Evolutionary conservation across 1,140 invertebrate species (phyloP).

Genomic region (Drosophila pectinifera): DNA sequence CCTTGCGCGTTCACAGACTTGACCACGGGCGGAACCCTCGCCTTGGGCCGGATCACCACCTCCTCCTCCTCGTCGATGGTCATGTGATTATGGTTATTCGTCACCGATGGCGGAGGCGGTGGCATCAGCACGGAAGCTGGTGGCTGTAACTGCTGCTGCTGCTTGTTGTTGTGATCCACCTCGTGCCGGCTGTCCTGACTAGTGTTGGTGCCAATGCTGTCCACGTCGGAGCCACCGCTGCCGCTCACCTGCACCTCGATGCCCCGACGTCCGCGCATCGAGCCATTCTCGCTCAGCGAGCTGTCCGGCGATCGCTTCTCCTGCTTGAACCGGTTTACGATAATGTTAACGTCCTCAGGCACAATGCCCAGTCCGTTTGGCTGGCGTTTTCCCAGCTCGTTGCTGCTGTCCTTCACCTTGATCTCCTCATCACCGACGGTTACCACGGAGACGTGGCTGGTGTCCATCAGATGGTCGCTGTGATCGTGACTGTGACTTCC

Average conservation of each 20-base stretch:
- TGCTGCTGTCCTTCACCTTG: constrained; percentile 89
- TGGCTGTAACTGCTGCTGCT: constrained; percentile 58
- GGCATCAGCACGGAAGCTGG: constrained; percentile 76
- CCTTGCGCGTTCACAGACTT: constrained; percentile 85
- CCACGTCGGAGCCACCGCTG: constrained; percentile 90
- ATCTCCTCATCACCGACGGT: constrained; percentile 92
- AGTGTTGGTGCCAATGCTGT: constrained; percentile 92
- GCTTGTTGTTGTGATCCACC: constrained; percentile 81
- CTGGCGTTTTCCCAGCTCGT: constrained; percentile 69
- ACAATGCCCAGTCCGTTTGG: constrained; percentile 59
- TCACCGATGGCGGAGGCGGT: constrained; percentile 57
- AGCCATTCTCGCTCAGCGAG: constrained; percentile 87
- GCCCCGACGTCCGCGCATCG: constrained; percentile 84
- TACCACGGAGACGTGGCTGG: constrained; percentile 95
- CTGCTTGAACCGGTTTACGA: constrained; percentile 80
- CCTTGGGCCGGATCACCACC: constrained; percentile 87
- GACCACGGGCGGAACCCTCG: constrained; percentile 85
- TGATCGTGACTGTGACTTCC: constrained; percentile 77
- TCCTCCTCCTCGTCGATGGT: constrained; percentile 86
- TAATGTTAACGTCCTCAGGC: constrained; percentile 82
- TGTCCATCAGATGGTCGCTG: constrained; percentile 86
- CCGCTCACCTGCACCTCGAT: constrained; percentile 81
- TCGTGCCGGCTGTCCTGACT: constrained; percentile 92
- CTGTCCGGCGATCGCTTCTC: constrained; percentile 79
- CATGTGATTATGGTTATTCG: constrained; percentile 50